Percentiles rank a stretch among this genome's conserved stretches.
Evolutionary conservation across 2,113 vertebrate genomes (phyloP).

Genomic region (Penelope pileata): DNA sequence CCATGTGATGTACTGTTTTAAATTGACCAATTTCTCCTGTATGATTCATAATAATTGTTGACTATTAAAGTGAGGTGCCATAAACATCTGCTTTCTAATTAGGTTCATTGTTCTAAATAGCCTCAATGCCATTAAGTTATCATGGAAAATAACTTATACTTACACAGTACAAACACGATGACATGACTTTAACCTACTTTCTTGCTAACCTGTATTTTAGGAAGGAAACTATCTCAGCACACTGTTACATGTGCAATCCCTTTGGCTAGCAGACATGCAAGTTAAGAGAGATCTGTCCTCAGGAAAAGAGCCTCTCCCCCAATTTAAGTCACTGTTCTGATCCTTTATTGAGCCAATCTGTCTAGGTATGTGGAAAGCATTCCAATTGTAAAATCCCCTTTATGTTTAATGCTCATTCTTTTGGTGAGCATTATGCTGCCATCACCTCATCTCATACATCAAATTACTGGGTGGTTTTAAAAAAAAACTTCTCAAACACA

Average conservation of each 20-base stretch:
- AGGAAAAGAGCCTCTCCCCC: neutral
- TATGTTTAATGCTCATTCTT: slow-evolving; percentile 10
- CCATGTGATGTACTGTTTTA: neutral
- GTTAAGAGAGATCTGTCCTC: neutral
- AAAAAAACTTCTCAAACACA: neutral
- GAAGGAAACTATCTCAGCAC: neutral
- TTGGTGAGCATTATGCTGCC: neutral
- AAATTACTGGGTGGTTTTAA: neutral
- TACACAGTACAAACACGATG: neutral
- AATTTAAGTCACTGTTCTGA: neutral
- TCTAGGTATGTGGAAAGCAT: neutral
- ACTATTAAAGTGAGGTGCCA: neutral
- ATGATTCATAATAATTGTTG: neutral
- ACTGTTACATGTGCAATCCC: neutral
- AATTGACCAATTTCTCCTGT: neutral
- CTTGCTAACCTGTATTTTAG: neutral
- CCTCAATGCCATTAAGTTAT: neutral
- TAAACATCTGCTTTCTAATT: neutral
- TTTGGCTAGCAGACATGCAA: neutral
- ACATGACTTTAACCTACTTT: neutral
- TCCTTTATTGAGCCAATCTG: neutral
- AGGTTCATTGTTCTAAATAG: neutral
- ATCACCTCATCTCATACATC: neutral
- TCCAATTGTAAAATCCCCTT: neutral
- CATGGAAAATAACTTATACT: neutral